These are phyloP conservation scores for Stenurella melanura DNA, from an alignment of 2,888 invertebrate genomes.

Conservation along the genomic window DNA sequence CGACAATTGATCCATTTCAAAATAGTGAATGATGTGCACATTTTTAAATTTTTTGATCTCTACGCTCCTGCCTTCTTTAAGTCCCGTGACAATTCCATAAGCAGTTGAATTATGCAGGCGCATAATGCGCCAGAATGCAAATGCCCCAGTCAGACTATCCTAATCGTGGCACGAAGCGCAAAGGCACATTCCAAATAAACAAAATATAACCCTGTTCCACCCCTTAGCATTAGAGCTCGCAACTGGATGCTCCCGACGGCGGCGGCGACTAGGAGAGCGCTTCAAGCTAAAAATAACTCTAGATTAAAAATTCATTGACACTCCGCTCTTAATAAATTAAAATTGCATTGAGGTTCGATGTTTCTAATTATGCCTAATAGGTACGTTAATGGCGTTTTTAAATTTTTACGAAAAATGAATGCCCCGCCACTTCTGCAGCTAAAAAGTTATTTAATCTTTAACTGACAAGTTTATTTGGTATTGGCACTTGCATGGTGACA, in stretches of 20 bases:
- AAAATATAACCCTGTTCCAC: constrained; percentile 42
- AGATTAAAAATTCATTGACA: constrained; percentile 64
- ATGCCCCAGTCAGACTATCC: constrained; percentile 56
- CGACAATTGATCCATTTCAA: too few species aligned
- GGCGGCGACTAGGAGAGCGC: constrained; percentile 41
- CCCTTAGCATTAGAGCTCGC: constrained; percentile 17
- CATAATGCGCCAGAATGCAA: constrained; percentile 63
- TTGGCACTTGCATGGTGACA: too few species aligned
- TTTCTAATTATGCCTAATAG: constrained; percentile 68
- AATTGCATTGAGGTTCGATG: constrained; percentile 70
- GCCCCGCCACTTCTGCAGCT: neutral
- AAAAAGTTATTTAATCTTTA: neutral
- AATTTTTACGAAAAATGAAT: constrained; percentile 57
- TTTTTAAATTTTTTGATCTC: constrained; percentile 6
- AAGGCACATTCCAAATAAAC: constrained; percentile 62
- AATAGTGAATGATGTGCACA: neutral
- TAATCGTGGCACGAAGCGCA: constrained; percentile 59
- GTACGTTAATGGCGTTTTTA: constrained; percentile 63
- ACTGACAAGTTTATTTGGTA: too few species aligned
- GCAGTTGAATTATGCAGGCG: constrained; percentile 62
- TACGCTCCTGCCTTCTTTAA: constrained; percentile 17
- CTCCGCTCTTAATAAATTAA: constrained; percentile 69
- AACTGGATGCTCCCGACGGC: constrained; percentile 28
- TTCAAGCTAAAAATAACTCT: constrained; percentile 59
- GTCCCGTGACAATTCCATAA: constrained; percentile 60